phyloP scores from a whole-genome alignment of 1,140 invertebrate genomes.

The Danaus melanippus region DNA sequence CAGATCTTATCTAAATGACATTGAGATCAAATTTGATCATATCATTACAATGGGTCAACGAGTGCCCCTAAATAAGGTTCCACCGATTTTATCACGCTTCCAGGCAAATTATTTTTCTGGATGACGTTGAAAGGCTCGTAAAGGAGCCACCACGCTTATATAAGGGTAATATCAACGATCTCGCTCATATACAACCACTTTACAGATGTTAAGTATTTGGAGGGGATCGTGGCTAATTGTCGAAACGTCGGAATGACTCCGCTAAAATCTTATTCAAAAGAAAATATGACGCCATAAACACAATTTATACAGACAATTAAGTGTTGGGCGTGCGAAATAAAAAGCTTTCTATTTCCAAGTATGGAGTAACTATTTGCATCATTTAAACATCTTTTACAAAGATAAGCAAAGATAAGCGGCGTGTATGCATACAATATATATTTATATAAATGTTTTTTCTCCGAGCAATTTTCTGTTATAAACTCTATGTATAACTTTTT shows the following conservation, averaged over 20 bases:
- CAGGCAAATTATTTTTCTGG: conserved; percentile 43
- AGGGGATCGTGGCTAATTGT: conserved; percentile 15
- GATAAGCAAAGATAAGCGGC: background rate
- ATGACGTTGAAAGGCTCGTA: conserved; percentile 41
- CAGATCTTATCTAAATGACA: no score
- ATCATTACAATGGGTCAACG: conserved; percentile 34
- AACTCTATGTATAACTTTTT: no score
- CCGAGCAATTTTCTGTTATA: no score
- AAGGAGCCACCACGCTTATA: conserved; percentile 48
- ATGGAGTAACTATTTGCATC: background rate
- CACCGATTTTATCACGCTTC: conserved; percentile 46
- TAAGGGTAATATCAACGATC: conserved; percentile 52
- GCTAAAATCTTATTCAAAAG: conserved; percentile 10
- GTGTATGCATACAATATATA: no score
- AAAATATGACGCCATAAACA: background rate
- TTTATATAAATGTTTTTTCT: no score
- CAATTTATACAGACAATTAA: no score
- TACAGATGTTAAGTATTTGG: conserved; percentile 35
- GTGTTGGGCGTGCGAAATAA: no score
- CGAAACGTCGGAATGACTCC: conserved; percentile 28
- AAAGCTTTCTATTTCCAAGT: background rate
- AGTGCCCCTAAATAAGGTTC: conserved; percentile 38
- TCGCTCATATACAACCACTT: conserved; percentile 48
- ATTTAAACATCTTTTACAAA: background rate
- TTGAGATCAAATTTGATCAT: no score